Evolutionary conservation across 53 echinoderm and acorn worm species (phyloP), one percentile per base, ranked within the genome.

Genomic region (Actinopyga echinites): DNA sequence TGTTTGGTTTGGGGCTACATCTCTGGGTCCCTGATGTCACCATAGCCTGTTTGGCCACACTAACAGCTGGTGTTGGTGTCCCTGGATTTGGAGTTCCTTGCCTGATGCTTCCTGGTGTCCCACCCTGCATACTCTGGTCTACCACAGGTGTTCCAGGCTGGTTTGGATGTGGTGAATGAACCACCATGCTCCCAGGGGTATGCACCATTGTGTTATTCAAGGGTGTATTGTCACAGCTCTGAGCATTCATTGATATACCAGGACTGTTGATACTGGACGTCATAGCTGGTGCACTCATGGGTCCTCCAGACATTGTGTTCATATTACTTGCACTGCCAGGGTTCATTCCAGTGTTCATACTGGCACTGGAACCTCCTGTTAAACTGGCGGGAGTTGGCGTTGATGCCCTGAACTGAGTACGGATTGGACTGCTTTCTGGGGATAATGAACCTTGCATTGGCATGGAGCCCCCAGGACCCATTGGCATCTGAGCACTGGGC

Each of bases 81-180:
- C 78, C 71, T 34, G 81, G 60, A 44, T 80, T 80, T 6, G 81
- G 81, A 5, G 81, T 80, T 4, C 81, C 81, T 36, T 80, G 81
- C 44, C 62, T 60, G 35, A 80, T 80, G 40, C n/a, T 59, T 8
- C 24, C 30, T 15, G 42, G 60, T 19, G 60, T 42, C n/a, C 60
- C 81, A 26, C 28, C 62, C 32, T 55, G 77, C 56, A 53, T 56
- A 64, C 52, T 42, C 34, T 57, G 83, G 84, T 81, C 84, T 30
- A 87, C 90, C 13, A 82, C 91, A 65, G 96, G 96, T 37, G 93
- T 96, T 30, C 91, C 96, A n/a, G 96, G 85, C 53, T 93, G 96
- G 78, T 90, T 78, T 20, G 96, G 86, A 57, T 91, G 83, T 0
- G 96, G 93, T 0, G 93, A 93, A 66, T 95, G 93, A 2, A 80